A percentile compares a stretch with the other conserved stretches of the same genome.
Conservation (phyloP, 2,888 invertebrate genomes). For the Latrodectus hesperus region DNA sequence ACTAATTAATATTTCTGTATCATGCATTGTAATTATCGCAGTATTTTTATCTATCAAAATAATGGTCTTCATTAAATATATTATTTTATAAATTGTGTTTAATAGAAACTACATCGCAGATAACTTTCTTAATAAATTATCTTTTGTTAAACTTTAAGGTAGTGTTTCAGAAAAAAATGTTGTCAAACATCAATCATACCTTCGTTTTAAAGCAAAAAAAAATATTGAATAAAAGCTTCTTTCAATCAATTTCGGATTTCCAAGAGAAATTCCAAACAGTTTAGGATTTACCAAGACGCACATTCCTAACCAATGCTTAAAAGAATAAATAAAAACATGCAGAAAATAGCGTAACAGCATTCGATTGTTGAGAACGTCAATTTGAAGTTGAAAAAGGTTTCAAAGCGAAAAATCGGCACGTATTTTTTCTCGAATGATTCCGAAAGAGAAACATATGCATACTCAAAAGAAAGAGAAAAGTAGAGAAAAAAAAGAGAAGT, state of each 20-base stretch:
- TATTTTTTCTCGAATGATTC: constrained; percentile 22
- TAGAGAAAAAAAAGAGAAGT: neutral
- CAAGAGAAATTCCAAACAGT: constrained; percentile 9
- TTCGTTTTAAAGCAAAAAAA: neutral
- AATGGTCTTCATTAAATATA: too few relatives aligned
- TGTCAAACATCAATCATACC: neutral
- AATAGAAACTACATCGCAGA: too few relatives aligned
- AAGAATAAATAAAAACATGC: constrained; percentile 8
- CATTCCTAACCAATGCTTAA: constrained; percentile 7
- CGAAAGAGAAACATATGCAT: constrained; percentile 49
- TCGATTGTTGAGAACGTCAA: constrained; percentile 7
- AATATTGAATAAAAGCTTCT: neutral
- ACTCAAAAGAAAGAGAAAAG: constrained; percentile 26
- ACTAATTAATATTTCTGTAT: too few relatives aligned
- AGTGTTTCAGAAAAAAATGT: too few relatives aligned
- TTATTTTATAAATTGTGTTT: too few relatives aligned
- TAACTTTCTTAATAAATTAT: too few relatives aligned
- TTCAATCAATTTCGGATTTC: neutral
- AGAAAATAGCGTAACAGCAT: constrained; percentile 19
- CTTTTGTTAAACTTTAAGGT: too few relatives aligned
- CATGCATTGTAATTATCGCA: too few relatives aligned
- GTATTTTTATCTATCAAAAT: too few relatives aligned
- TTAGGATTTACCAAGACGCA: neutral
- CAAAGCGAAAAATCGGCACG: constrained; percentile 27
- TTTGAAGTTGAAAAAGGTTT: constrained; percentile 5